These are phyloP conservation scores for Erynnis tages DNA, from an alignment of 2,888 invertebrate species.

Conservation along the genomic window DNA sequence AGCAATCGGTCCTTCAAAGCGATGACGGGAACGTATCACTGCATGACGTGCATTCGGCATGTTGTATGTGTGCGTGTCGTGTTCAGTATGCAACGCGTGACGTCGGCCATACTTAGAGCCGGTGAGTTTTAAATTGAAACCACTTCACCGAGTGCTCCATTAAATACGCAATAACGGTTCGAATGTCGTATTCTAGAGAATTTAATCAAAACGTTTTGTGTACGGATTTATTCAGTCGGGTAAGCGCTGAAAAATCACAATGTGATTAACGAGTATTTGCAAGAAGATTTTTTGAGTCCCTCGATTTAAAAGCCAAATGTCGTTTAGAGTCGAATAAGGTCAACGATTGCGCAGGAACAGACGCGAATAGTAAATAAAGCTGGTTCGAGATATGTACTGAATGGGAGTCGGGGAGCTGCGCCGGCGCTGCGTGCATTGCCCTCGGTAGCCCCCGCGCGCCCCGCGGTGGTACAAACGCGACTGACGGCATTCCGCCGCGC, in stretches of 20 bases:
- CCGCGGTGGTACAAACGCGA: conserved; percentile 66
- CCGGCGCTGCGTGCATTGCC: conserved; percentile 73
- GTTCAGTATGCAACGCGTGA: conserved; percentile 27
- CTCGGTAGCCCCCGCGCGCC: conserved; percentile 47
- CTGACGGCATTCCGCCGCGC: conserved; percentile 81
- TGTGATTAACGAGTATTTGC: not conserved
- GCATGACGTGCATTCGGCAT: conserved; percentile 48
- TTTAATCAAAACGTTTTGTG: too few relatives aligned
- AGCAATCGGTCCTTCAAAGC: conserved; percentile 65
- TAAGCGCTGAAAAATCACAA: too few relatives aligned
- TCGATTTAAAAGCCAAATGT: conserved; percentile 3
- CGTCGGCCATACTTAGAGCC: conserved; percentile 11
- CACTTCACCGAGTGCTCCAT: conserved; percentile 1
- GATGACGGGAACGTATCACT: conserved; percentile 66
- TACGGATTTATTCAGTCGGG: too few relatives aligned
- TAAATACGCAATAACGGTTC: too few relatives aligned
- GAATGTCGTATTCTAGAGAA: too few relatives aligned
- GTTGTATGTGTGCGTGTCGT: conserved; percentile 41
- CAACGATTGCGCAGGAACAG: conserved; percentile 29
- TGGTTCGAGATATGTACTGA: conserved; percentile 60
- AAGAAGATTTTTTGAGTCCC: too few relatives aligned
- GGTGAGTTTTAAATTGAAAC: conserved; percentile 15
- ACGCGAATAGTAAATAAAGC: conserved; percentile 61
- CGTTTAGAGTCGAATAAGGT: conserved; percentile 1
- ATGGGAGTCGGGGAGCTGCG: conserved; percentile 66